phyloP scores from a whole-genome alignment of 1,140 invertebrate genomes.

The Holcopasites calliopsidis region DNA sequence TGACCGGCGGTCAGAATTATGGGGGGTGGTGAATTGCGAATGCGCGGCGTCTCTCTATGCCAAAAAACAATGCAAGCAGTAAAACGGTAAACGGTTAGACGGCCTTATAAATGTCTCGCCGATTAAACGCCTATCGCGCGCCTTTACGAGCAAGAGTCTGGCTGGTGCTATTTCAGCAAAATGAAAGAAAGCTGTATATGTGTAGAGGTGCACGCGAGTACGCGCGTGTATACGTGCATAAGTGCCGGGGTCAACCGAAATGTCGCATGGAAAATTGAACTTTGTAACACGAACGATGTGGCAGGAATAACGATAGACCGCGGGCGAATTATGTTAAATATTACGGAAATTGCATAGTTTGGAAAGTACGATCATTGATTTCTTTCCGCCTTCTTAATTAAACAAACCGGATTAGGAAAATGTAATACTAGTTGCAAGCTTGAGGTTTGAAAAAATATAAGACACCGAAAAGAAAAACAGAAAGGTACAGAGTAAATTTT shows the following conservation, averaged over 20 bases:
- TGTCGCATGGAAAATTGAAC: background rate
- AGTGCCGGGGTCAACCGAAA: background rate
- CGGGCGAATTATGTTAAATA: background rate
- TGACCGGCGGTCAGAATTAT: conserved; percentile 58
- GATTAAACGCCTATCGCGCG: background rate
- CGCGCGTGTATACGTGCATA: too few species aligned
- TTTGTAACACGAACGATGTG: background rate
- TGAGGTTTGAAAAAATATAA: too few species aligned
- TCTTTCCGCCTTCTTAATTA: too few species aligned
- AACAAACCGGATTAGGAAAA: too few species aligned
- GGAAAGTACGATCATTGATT: too few species aligned
- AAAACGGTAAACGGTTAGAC: conserved; percentile 40
- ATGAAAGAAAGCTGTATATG: background rate
- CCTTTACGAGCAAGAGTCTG: background rate
- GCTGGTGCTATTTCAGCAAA: background rate
- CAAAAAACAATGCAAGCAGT: conserved; percentile 57
- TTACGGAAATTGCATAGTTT: background rate
- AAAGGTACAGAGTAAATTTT: too few species aligned
- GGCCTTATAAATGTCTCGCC: conserved; percentile 31
- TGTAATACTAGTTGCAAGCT: too few species aligned
- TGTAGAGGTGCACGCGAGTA: background rate
- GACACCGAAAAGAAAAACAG: too few species aligned
- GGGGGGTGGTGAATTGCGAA: conserved; percentile 49
- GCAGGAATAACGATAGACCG: accelerated
- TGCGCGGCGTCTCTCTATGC: conserved; percentile 22